Conservation (phyloP, 2,888 invertebrate species). For the Dasysyrphus albostriatus region DNA sequence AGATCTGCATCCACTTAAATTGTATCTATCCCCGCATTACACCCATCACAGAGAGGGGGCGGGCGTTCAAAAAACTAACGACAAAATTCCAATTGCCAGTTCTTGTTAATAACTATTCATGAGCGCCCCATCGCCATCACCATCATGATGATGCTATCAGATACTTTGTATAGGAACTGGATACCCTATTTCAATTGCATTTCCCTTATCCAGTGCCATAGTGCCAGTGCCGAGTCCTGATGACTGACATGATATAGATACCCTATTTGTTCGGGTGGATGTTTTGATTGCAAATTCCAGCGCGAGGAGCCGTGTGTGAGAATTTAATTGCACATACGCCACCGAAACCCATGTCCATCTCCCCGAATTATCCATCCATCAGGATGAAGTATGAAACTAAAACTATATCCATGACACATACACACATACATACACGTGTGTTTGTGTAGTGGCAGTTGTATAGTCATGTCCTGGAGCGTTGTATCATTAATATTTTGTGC, state of each 20-base stretch:
- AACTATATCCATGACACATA: constrained; percentile 2
- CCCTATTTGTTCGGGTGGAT: constrained; percentile 20
- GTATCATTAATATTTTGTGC: constrained; percentile 60
- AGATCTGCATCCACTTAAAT: neutral
- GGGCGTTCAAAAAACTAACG: constrained; percentile 30
- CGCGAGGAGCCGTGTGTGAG: constrained; percentile 24
- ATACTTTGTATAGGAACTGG: neutral
- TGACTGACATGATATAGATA: constrained; percentile 29
- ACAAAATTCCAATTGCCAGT: constrained; percentile 51
- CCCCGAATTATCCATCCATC: constrained; percentile 63
- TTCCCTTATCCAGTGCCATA: constrained; percentile 1
- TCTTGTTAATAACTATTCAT: constrained; percentile 68
- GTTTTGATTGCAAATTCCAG: constrained; percentile 52
- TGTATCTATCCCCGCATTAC: neutral
- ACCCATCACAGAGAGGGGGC: neutral
- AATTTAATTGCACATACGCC: constrained; percentile 65
- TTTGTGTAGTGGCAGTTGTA: constrained; percentile 25
- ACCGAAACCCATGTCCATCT: constrained; percentile 29
- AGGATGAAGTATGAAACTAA: constrained; percentile 47
- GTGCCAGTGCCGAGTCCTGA: constrained; percentile 13
- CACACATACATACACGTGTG: neutral
- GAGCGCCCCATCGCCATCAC: constrained; percentile 6
- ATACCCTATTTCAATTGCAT: constrained; percentile 19
- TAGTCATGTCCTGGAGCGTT: constrained; percentile 23
- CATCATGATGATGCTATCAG: constrained; percentile 27